Evolutionary conservation across 2,888 invertebrate genomes (phyloP).

Genomic region (Cheilosia grossa): DNA sequence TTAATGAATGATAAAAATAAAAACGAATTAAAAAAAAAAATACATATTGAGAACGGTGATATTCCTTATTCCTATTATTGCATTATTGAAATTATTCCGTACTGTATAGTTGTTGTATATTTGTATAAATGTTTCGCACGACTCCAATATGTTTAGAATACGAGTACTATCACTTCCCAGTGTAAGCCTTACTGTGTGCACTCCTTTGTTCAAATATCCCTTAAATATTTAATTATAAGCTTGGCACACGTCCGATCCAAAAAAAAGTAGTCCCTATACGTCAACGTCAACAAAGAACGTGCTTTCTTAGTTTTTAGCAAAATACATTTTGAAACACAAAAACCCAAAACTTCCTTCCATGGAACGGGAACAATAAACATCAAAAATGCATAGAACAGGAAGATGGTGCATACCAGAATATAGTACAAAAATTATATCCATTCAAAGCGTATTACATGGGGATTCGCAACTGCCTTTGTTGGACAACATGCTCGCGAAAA

Average conservation of each 20-base stretch:
- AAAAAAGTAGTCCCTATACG: background rate
- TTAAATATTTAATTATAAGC: background rate
- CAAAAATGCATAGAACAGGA: conserved; percentile 24
- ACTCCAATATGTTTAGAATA: too few species aligned
- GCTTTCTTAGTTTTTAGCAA: conserved; percentile 1
- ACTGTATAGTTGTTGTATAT: too few species aligned
- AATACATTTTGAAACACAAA: conserved; percentile 4
- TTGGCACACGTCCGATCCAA: background rate
- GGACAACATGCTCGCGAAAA: conserved; percentile 22
- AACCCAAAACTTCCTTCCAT: conserved; percentile 8
- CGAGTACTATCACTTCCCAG: too few species aligned
- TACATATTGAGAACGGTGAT: too few species aligned
- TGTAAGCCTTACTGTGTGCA: background rate
- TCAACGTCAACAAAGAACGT: background rate
- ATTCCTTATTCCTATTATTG: too few species aligned
- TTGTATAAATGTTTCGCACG: too few species aligned
- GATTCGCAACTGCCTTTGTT: conserved; percentile 41
- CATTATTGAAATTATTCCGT: too few species aligned
- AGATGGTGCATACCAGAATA: conserved; percentile 1
- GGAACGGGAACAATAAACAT: conserved; percentile 13
- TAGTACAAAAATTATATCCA: conserved; percentile 27
- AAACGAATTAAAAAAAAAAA: too few species aligned
- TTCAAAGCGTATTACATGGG: conserved; percentile 43
- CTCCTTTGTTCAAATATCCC: too few species aligned
- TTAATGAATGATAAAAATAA: too few species aligned